Evolutionary conservation across 37 sponge, comb jelly and placozoan genomes (phyloP), one percentile per base, ranked within the genome.

Genomic region (Axinella damicornis): DNA sequence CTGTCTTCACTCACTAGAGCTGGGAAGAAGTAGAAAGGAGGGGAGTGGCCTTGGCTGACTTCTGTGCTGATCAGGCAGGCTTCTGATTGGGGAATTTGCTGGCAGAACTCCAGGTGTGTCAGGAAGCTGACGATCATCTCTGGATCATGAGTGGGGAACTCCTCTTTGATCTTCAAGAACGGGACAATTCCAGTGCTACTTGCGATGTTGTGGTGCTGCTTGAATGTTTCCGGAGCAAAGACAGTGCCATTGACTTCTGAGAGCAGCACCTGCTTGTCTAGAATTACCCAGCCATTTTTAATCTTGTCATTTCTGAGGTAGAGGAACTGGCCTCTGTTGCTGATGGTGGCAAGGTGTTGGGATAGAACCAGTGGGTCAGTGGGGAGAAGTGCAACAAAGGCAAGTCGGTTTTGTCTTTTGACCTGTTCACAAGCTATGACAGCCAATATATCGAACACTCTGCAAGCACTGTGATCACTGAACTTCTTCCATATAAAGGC

Each of bases 71-170:
- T 57, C 35, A 33, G 31, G 31, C 4, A 18, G 31, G 34, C 69
- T 5, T 36, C 37, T 5, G 61, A 20, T 14, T 33, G 21, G 31
- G 32, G 5, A 0, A 76, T 22, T 56, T 22, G 31, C 30, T 76
- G 76, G n/a, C 76, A 76, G 36, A 76, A 76, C 61, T 58, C 61
- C 31, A 76, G 36, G 33, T 76, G 76, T 19, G 19, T 0, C 19
- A 76, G 19, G 38, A 76, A 18, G 33, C 21, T 19, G 4, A 35
- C 37, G 2, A 76, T 57, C 76, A 57, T 76, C 21, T 56, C 32
- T 30, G 20, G 57, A 57, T 76, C 36, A 21, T 57, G 56, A 58
- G 17, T 57, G 0, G 59, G 36, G 59, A 76, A 58, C 19, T 2
- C 22, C 20, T 56, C 37, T 21, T 57, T 58, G 59, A 76, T 28